A percentile compares a stretch with the other conserved stretches of the same genome.
phyloP scores from a whole-genome alignment of 2,113 vertebrate genomes.

The Paraplagusia blochii region DNA sequence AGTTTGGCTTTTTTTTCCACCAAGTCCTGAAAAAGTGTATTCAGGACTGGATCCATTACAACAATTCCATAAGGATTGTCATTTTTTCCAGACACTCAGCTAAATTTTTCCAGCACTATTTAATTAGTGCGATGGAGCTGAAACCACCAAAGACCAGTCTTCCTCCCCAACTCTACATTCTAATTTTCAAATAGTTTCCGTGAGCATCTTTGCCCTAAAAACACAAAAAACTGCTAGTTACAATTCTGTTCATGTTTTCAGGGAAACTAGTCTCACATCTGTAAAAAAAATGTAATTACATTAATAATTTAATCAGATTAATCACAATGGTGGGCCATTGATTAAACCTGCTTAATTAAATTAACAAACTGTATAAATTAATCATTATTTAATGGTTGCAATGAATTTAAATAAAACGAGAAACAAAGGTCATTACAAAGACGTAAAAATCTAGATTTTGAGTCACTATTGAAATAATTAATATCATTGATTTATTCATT shows the following conservation, averaged over 20 bases:
- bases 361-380: too few species aligned
- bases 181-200: background rate
- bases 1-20: conserved; percentile 30
- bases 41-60: conserved; percentile 1
- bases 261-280: background rate
- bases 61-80: background rate
- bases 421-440: too few species aligned
- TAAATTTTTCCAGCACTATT: conserved; percentile 32
- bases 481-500: too few species aligned
- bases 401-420: too few species aligned
- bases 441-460: too few species aligned
- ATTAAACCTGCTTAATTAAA: too few species aligned
- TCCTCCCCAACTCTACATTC: background rate
- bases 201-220: background rate
- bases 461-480: too few species aligned
- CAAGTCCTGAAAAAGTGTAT: conserved; percentile 20
- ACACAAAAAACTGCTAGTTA: background rate
- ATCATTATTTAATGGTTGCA: too few species aligned
- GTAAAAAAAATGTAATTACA: background rate
- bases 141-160: conserved; percentile 14
- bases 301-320: too few species aligned
- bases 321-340: too few species aligned
- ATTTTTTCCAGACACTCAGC: background rate
- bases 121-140: conserved; percentile 23
- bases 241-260: too few species aligned